Evolutionary conservation across 2,888 invertebrate species (phyloP).

Genomic region (Glaucopsyche alexis): DNA sequence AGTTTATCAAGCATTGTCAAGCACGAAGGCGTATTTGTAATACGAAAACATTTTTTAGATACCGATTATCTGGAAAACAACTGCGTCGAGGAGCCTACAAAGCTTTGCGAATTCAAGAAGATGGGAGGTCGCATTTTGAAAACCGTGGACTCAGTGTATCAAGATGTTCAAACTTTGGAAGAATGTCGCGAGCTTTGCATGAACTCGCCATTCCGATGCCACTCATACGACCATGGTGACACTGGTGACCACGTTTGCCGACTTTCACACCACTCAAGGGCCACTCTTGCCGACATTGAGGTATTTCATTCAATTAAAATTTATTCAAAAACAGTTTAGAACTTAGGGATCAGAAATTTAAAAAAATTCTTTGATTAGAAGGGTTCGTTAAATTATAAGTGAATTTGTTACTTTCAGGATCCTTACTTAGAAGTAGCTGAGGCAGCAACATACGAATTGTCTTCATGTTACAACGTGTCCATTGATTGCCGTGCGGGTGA

Average conservation of each 20-base stretch:
- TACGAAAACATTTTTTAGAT: constrained; percentile 50
- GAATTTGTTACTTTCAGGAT: constrained; percentile 74
- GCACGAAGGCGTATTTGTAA: constrained; percentile 18
- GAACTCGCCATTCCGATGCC: constrained; percentile 93
- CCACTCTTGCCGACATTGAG: constrained; percentile 93
- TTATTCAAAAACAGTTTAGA: background rate
- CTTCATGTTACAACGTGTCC: constrained; percentile 96
- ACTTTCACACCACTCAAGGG: constrained; percentile 93
- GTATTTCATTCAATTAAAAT: constrained; percentile 57
- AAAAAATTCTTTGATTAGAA: background rate
- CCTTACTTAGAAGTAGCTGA: constrained; percentile 94
- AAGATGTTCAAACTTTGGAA: constrained; percentile 91
- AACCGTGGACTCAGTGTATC: constrained; percentile 95
- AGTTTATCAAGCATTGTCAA: background rate
- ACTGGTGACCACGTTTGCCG: constrained; percentile 96
- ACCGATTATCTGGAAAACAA: constrained; percentile 95
- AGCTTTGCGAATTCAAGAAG: constrained; percentile 95
- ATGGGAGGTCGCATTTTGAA: constrained; percentile 92
- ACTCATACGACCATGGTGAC: constrained; percentile 96
- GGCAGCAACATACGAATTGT: constrained; percentile 94
- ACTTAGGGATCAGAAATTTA: background rate
- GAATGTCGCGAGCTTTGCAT: constrained; percentile 94
- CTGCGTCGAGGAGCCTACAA: constrained; percentile 96
- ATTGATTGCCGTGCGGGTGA: constrained; percentile 95
- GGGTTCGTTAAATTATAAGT: background rate